These are phyloP conservation scores for Mionectes olivaceus DNA, from an alignment of 2,797 vertebrate genomes.

Conservation along the genomic window DNA sequence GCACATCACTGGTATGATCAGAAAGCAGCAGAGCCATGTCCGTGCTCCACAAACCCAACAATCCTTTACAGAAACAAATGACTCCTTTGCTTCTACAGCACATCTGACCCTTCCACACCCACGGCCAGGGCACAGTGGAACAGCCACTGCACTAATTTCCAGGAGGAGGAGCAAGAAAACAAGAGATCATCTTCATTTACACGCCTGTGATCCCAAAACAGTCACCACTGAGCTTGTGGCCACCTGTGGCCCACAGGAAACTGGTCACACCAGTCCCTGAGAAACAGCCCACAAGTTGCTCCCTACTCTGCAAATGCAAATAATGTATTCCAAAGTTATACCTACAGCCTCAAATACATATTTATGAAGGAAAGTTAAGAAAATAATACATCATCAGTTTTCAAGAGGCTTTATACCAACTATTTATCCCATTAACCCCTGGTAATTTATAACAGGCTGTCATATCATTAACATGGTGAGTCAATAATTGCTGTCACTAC, in stretches of 20 bases:
- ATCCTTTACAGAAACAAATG: not conserved
- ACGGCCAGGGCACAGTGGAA: not conserved
- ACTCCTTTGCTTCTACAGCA: not conserved
- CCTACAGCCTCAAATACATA: constrained; percentile 23
- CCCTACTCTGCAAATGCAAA: not conserved
- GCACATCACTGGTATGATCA: rapidly evolving
- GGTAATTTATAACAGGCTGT: constrained; percentile 58
- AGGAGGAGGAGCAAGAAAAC: not conserved
- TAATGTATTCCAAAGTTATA: not conserved
- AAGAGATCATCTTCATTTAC: not conserved
- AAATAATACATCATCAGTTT: constrained; percentile 44
- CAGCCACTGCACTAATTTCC: not conserved
- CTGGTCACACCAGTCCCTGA: no score
- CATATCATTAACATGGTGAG: constrained; percentile 61
- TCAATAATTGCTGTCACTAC: constrained; percentile 61
- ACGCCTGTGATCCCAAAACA: rapidly evolving
- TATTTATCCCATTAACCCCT: constrained; percentile 67
- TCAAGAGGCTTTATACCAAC: constrained; percentile 35
- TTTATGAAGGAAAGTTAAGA: constrained; percentile 41
- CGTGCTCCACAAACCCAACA: not conserved
- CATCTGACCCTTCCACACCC: not conserved
- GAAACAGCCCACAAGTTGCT: rapidly evolving
- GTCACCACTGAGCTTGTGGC: no score
- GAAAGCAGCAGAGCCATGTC: not conserved
- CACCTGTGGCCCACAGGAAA: not conserved